phyloP scores from a whole-genome alignment of 2,113 vertebrate genomes.

The Sylvia atricapilla region DNA sequence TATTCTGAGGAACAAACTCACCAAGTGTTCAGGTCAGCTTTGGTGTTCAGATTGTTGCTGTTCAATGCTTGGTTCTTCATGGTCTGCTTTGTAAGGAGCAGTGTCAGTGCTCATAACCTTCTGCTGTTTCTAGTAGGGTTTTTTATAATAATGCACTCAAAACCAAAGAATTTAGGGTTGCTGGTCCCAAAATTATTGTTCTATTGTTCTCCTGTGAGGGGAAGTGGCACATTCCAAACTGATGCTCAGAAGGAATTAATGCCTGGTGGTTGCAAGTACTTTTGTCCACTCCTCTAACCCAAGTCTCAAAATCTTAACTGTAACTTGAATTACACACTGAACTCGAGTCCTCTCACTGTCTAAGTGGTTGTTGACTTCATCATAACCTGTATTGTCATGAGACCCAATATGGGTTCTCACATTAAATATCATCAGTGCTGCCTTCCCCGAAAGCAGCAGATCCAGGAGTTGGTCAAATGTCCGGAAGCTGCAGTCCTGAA shows the following conservation, averaged over 20 bases:
- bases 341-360: rapidly evolving
- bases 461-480: not conserved
- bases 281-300: not conserved
- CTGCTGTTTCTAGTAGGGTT: not conserved
- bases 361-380: not conserved
- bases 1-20: not conserved
- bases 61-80: not conserved
- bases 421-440: not conserved
- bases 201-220: rapidly evolving
- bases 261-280: not conserved
- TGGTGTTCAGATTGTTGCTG: not conserved
- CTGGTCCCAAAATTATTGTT: not conserved
- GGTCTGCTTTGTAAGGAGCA: not conserved
- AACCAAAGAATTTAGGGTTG: not conserved
- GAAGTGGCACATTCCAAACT: not conserved
- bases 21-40: not conserved
- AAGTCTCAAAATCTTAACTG: not conserved
- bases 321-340: not conserved
- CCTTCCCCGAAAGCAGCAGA: not conserved
- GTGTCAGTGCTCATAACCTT: not conserved
- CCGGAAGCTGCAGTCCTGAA: not conserved
- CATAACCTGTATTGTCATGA: not conserved
- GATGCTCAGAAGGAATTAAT: not conserved
- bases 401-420: not conserved
- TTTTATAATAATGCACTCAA: not conserved